Base-by-base conservation (phyloP, 1,140 invertebrate genomes). In the Dreissena polymorpha region DNA sequence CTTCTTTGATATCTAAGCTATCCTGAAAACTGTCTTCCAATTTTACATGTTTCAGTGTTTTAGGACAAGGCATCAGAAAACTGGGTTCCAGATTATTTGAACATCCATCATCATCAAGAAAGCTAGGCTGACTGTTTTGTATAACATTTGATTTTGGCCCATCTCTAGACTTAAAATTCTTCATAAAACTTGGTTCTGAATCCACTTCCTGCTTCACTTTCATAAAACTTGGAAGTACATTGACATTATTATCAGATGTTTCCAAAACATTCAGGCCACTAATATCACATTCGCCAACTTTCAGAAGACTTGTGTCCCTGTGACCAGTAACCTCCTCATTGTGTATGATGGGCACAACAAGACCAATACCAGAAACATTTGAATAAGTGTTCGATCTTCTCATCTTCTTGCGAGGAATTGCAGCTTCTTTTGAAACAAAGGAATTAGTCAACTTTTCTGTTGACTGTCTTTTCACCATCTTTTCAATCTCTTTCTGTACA, bases 311-410 rank as follows among this genome's bases (percentile, higher is more conserved):
- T 74, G 79, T 82, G 63, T 82, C 79, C 64, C 65, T 65, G 8
- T 27, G 57, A 21, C 81, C 81, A 16, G 70, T 27, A 1, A 83
- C 81, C 2, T 10, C 63, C 14, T 76, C 81, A n/a, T 73, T 73
- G 0, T 70, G 64, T 7, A 83, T 83, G 39, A 83, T 70, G 16
- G 81, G 81, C 29, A 83, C 74, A 39, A 60, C 72, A 12, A 83
- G 39, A 18, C 81, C 81, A 76, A 60, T n/a, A 1, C 72, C 67
- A 49, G 73, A 83, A 18, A 83, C 74, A 53, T 83, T 75, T 5
- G 72, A 76, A 60, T 83, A 83, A 8, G 81, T 83, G 60, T 77
- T 77, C 27, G 81, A 83, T 23, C 81, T 39, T 25, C 81, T 69
- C 81, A 83, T 76, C 21, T 76, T 69, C 12, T 71, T 69, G 12